Conservation (phyloP, 2,797 vertebrate genomes). For the Typhlichthys subterraneus region DNA sequence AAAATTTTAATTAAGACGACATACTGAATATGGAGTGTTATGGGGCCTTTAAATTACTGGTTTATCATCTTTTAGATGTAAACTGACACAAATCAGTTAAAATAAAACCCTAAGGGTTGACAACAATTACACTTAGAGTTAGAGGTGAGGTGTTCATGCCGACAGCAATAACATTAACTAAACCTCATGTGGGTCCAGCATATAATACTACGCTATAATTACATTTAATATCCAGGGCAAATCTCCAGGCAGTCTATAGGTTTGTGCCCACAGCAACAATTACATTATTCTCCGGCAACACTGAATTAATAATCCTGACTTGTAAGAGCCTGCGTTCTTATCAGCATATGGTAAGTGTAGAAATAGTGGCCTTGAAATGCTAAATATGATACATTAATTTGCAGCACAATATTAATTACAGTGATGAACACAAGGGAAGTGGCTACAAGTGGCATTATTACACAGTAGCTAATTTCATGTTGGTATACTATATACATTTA, state of each 20-base stretch:
- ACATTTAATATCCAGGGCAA: constrained; percentile 47
- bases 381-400: constrained; percentile 37
- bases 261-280: constrained; percentile 57
- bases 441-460: not conserved
- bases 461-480: not conserved
- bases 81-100: too few species aligned
- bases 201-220: constrained; percentile 33
- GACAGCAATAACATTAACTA: constrained; percentile 22
- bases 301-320: constrained; percentile 62
- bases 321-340: constrained; percentile 53
- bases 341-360: constrained; percentile 40
- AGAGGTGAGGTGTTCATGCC: too few species aligned
- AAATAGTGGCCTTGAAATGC: constrained; percentile 13
- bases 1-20: too few species aligned
- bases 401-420: constrained; percentile 49
- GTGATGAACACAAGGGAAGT: constrained; percentile 1
- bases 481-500: too few species aligned
- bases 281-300: constrained; percentile 46
- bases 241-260: constrained; percentile 48
- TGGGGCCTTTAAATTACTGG: too few species aligned
- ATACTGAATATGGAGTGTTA: too few species aligned
- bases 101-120: too few species aligned
- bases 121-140: too few species aligned
- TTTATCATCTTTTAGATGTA: too few species aligned
- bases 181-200: constrained; percentile 27